Conservation (phyloP, 1,140 invertebrate species). For the Leptinotarsa lineolata region DNA sequence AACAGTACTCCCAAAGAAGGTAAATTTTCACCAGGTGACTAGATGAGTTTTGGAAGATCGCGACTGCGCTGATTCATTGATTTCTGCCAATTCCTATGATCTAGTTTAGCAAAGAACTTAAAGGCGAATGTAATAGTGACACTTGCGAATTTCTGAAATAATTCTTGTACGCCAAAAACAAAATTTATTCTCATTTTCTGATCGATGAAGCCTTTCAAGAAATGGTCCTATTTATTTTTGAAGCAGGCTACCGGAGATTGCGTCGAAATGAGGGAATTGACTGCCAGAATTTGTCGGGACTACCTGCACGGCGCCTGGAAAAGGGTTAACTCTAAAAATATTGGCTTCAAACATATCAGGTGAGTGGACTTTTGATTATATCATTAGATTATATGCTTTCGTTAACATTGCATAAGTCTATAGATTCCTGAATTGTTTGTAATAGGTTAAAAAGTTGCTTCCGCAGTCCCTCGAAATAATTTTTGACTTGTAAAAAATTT, state of each 20-base stretch:
- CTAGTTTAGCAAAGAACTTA: not conserved
- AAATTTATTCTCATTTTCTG: slow-evolving; percentile 17
- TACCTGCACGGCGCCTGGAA: slow-evolving; percentile 88
- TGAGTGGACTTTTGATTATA: slow-evolving; percentile 50
- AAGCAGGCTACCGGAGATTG: slow-evolving; percentile 61
- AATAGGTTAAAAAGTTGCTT: too few relatives aligned
- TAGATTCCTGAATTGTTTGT: too few relatives aligned
- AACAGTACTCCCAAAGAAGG: slow-evolving; percentile 31
- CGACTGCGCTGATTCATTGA: slow-evolving; percentile 32
- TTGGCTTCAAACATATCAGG: slow-evolving; percentile 82
- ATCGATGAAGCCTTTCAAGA: slow-evolving; percentile 23
- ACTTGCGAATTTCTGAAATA: not conserved
- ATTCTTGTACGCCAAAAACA: not conserved
- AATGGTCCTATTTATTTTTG: slow-evolving; percentile 40
- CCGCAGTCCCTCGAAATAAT: too few relatives aligned
- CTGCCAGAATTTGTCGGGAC: slow-evolving; percentile 83
- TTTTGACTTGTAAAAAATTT: too few relatives aligned
- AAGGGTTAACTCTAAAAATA: slow-evolving; percentile 71
- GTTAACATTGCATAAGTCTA: too few relatives aligned
- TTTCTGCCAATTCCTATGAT: slow-evolving; percentile 1
- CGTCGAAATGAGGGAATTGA: slow-evolving; percentile 77
- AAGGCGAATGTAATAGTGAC: not conserved
- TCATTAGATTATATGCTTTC: too few relatives aligned
- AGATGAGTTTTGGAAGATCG: slow-evolving; percentile 7
- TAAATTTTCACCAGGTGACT: slow-evolving; percentile 14